Evolutionary conservation across 2,888 invertebrate species (phyloP), one percentile per base, ranked within the genome.

Genomic region (Zaprionus bogoriensis): DNA sequence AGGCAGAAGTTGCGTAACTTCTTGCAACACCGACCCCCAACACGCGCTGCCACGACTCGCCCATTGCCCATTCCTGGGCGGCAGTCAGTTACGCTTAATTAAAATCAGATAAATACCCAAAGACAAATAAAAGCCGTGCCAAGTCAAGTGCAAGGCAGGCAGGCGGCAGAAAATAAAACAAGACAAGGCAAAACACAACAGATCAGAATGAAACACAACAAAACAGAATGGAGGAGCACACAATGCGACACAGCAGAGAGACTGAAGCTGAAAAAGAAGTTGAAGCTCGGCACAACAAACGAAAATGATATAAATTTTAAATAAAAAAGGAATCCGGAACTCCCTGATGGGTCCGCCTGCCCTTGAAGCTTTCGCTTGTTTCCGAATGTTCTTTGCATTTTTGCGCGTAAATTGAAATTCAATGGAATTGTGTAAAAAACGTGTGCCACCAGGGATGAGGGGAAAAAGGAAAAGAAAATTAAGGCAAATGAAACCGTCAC

Each of bases 41-140:
- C 20, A 1, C 5, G 23, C n/a, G 27, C 23, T n/a, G 22, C 14
- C 4, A 38, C 10, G 17, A 19, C 12, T n/a, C 20, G n/a, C 10
- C 0, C 10, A 10, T 19, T 10, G 7, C 30, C 36, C 69, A 23
- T 23, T 48, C 38, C 25, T 38, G 52, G 27, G 23, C 30, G 44
- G 52, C 55, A 72, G 67, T 58, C 59, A 62, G 75, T 76, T 62
- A 60, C 68, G 62, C 80, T 76, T 76, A 76, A 76, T 76, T 76
- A 76, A 76, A 76, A 76, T 76, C 77, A 79, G 76, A 79, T 76
- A 76, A 76, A 79, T 80, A 72, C 80, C 64, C 52, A 69, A 79
- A 76, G 72, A 79, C 80, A 75, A 75, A 75, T 76, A 79, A 75
- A 75, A 67, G 52, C 54, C 42, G 36, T 42, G 53, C 41, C 75